Base-by-base conservation (phyloP, 2,797 vertebrate species). In the Dryobates pubescens region DNA sequence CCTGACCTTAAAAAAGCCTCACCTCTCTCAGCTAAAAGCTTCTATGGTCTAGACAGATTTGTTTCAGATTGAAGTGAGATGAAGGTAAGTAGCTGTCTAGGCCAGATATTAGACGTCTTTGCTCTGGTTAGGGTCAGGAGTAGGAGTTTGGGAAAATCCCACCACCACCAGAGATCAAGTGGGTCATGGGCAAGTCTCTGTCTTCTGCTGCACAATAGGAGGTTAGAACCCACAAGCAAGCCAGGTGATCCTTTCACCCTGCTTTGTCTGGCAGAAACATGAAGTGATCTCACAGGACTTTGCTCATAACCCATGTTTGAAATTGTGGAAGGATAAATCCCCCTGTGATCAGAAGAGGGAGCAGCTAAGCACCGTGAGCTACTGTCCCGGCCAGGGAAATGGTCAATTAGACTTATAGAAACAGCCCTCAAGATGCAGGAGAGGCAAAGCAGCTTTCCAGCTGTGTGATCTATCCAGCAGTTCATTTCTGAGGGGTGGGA, bases 261-360 rank as follows among this genome's bases (percentile, higher is more conserved):
- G 11, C 23, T 51, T 54, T 2, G 0, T 45, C 58, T 14, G 58
- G 36, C 32, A 56, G 65, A 15, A 59, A 3, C 0, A 7, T 2
- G 6, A 0, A 1, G 13, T 69, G 47, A 26, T 57, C 54, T 30
- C 20, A 1, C 19, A 18, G 54, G 72, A 24, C 51, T 62, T 36
- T 3, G 12, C 10, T 72, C 26, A 5, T 27, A 38, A 8, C 19
- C 34, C 1, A 0, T 17, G 29, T 8, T 7, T 49, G 74, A 43
- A n/a, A 17, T 2, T 5, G 17, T 14, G 38, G 80, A 41, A 65
- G 45, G 64, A 14, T 36, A 22, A 64, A 70, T 49, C 45, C n/a
- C n/a, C 54, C 56, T 16, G 17, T 0, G 1, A 59, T 58, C 51
- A 54, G 62, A 34, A 70, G 49, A 34, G 62, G 51, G 57, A 70